Base-by-base conservation (phyloP, 1,140 invertebrate species). In the Pogonomyrmex californicus region DNA sequence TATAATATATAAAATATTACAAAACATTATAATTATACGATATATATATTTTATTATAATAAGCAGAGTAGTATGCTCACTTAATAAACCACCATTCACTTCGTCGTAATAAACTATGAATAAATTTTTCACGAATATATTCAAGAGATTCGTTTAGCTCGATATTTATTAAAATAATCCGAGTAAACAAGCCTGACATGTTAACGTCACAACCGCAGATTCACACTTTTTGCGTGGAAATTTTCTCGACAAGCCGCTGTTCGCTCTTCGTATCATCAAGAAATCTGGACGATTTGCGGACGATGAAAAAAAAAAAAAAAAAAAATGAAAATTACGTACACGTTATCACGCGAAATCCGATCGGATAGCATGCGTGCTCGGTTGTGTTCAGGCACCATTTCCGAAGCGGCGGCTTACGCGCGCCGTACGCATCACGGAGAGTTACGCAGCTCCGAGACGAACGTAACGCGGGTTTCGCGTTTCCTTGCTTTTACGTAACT, bases 401-500 rank as follows among this genome's bases (percentile, higher is more conserved):
- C 14, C n/a, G 7, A 17, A 73, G 54, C 10, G 6, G 54, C n/a
- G 12, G 54, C 38, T 49, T 30, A 56, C 1, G 56, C 86, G n/a
- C 54, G 58, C 23, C 66, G 47, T 73, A 87, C 86, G 70, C 65
- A 62, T 68, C 60, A 30, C 41, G 44, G 33, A n/a, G 36, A 71
- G 87, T 89, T 89, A 89, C 85, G 88, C 85, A 83, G 77, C 56
- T 10, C 6, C 44, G 85, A 75, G 79, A 89, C 82, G 82, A 66
- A 82, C 89, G 90, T 91, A 91, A 91, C 87, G 23, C 33, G 58
- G 77, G 33, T 33, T 30, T 62, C 44, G 62, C 76, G 90, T 81
- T 91, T 91, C 90, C 87, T 91, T 85, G 68, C 86, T 86, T 93
- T 93, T 94, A 93, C 92, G 86, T 93, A 94, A 94, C 89, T 10